A percentile compares a stretch with the other conserved stretches of the same genome.
phyloP scores from a whole-genome alignment of 1,140 invertebrate species.

The Lordiphosa collinella region DNA sequence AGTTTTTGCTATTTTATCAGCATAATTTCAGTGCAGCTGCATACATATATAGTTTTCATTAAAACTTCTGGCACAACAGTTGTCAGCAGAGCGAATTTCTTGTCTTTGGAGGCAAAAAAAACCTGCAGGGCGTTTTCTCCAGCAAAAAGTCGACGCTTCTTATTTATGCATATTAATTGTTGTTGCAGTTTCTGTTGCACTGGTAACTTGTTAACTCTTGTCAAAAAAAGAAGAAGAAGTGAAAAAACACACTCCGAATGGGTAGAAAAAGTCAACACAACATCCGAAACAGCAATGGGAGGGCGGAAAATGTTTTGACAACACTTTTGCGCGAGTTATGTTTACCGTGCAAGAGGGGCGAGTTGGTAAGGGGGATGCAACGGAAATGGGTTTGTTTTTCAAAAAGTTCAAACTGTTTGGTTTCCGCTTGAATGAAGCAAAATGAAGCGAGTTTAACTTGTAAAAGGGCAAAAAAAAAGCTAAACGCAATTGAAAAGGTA shows the following conservation, averaged over 20 bases:
- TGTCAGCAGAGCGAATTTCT: slow-evolving; percentile 16
- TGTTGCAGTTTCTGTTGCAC: slow-evolving; percentile 30
- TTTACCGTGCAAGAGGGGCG: slow-evolving; percentile 19
- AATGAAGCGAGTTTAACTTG: slow-evolving; percentile 16
- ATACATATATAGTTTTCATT: slow-evolving; percentile 46
- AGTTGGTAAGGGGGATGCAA: background rate
- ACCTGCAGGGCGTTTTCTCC: slow-evolving; percentile 15
- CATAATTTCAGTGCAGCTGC: slow-evolving; percentile 48
- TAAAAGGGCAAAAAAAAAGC: slow-evolving; percentile 14
- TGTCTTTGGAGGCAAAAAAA: slow-evolving; percentile 6
- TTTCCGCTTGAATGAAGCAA: slow-evolving; percentile 22
- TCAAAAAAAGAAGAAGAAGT: slow-evolving; percentile 1
- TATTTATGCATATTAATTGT: slow-evolving; percentile 62
- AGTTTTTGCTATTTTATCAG: slow-evolving; percentile 47
- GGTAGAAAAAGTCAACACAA: slow-evolving; percentile 15
- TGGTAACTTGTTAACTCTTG: slow-evolving; percentile 62
- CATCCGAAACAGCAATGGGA: slow-evolving; percentile 33
- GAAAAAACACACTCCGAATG: slow-evolving; percentile 4
- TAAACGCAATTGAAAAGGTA: slow-evolving; percentile 27
- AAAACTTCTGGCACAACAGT: slow-evolving; percentile 54
- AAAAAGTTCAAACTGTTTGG: slow-evolving; percentile 15
- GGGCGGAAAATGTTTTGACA: slow-evolving; percentile 35
- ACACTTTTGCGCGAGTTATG: slow-evolving; percentile 36
- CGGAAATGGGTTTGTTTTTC: background rate
- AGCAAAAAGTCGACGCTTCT: slow-evolving; percentile 51